These are phyloP conservation scores for Bufo gargarizans DNA, from an alignment of 2,113 vertebrate genomes.

Conservation along the genomic window DNA sequence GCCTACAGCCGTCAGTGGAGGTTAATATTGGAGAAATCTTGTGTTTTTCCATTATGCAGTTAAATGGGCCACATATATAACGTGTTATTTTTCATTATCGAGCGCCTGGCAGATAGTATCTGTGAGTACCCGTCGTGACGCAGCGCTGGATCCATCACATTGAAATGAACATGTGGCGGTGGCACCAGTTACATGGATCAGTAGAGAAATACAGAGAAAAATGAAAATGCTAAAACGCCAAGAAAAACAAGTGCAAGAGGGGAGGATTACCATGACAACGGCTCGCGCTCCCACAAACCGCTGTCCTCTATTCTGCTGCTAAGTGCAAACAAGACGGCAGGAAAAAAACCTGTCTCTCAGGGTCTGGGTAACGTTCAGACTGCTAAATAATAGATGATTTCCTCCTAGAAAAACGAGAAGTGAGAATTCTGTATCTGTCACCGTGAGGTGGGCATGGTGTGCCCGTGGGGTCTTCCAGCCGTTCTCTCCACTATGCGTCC, in stretches of 20 bases:
- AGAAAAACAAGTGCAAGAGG: slow-evolving; percentile 43
- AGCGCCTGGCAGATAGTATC: background rate
- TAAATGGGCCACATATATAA: background rate
- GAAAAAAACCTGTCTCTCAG: background rate
- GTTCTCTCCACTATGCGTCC: background rate
- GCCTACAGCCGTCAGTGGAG: background rate
- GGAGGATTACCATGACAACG: slow-evolving; percentile 50
- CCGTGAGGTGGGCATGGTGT: background rate
- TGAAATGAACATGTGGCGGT: slow-evolving; percentile 10
- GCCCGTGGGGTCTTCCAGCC: background rate
- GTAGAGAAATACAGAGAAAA: slow-evolving; percentile 28
- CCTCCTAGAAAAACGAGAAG: background rate
- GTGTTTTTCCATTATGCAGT: background rate
- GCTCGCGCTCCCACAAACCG: slow-evolving; percentile 20
- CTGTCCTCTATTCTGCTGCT: slow-evolving; percentile 35
- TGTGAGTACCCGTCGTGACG: background rate
- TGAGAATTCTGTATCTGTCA: background rate
- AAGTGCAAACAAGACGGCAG: slow-evolving; percentile 52
- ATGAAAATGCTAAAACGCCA: slow-evolving; percentile 8
- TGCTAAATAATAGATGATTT: slow-evolving; percentile 39
- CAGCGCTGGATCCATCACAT: background rate
- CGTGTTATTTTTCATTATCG: background rate
- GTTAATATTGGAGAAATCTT: background rate
- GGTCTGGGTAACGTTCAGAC: background rate
- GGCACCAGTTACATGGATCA: slow-evolving; percentile 13